phyloP scores from a whole-genome alignment of 1,140 invertebrate genomes.

The Acyrthosiphon pisum region DNA sequence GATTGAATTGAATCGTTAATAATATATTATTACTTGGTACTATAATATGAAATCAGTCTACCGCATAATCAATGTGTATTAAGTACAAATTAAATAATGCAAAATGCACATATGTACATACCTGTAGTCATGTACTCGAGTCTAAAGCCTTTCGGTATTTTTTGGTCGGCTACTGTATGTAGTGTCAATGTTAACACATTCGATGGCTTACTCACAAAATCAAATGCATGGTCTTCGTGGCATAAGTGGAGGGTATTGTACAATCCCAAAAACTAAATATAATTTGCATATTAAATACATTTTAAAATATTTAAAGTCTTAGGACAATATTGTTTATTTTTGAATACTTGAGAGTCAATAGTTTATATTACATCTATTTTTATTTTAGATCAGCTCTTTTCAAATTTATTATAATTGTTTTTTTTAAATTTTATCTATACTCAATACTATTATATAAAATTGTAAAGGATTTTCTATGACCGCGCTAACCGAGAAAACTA shows the following conservation, averaged over 20 bases:
- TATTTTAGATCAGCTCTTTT: no score
- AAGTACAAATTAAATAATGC: no score
- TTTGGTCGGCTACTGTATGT: background rate
- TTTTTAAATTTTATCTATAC: background rate
- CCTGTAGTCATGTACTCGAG: background rate
- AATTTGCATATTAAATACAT: no score
- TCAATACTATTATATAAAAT: no score
- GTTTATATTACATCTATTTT: no score
- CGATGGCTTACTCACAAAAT: background rate
- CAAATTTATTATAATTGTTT: background rate
- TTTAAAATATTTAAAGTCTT: background rate
- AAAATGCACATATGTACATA: background rate
- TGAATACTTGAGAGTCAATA: no score
- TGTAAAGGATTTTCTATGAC: no score
- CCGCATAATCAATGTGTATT: no score
- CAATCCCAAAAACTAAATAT: background rate
- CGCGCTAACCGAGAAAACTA: no score
- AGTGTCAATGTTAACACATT: background rate
- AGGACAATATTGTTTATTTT: no score
- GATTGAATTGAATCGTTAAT: background rate
- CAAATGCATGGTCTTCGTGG: slow-evolving; percentile 11
- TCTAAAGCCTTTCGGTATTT: slow-evolving; percentile 1
- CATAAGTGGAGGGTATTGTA: background rate
- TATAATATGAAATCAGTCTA: no score
- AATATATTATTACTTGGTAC: no score